Base-by-base conservation (phyloP, 1,140 invertebrate species). In the Telenomus remus region DNA sequence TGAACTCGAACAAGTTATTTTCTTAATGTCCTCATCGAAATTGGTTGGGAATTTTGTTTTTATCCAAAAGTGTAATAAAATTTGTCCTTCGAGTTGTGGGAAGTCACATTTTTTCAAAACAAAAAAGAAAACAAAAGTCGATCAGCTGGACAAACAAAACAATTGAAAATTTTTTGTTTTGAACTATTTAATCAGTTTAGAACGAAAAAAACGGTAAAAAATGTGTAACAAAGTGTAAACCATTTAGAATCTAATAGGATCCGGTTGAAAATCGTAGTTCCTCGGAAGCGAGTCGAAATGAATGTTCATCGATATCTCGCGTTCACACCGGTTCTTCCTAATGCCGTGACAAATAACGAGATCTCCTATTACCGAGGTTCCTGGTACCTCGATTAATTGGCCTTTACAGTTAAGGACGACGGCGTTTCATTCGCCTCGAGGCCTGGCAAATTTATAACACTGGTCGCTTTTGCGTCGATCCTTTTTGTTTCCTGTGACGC, bases 331-430 rank as follows among this genome's bases (percentile, higher is more conserved):
- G 70, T 72, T 80, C 61, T 75, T 78, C 75, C 75, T 75, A 76
- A 79, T 79, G 77, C 77, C 71, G 72, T 79, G 76, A 79, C 76
- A 79, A 79, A 79, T 79, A 75, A 79, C 74, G 72, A 80, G 82
- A 84, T 80, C 77, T 70, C 53, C 77, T 78, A 81, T 83, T 83
- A 82, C 70, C 69, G 56, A 70, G 74, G 71, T 81, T 83, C 79
- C 49, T 68, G 54, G 83, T 83, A 78, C 68, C 63, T 78, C 44
- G 82, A 84, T 84, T 84, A 84, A 84, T 84, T 83, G 81, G 76
- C 73, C 72, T 77, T 72, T 80, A 84, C 76, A 81, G 83, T 85
- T 82, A 80, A 69, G 73, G 70, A 75, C 68, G 79, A 72, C 78
- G 44, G 63, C 73, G 51, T 75, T 75, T 55, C 60, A 73, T 82